Base-by-base conservation (phyloP, 35 echinoderm and acorn worm genomes). In the Ophioderma brevispina region DNA sequence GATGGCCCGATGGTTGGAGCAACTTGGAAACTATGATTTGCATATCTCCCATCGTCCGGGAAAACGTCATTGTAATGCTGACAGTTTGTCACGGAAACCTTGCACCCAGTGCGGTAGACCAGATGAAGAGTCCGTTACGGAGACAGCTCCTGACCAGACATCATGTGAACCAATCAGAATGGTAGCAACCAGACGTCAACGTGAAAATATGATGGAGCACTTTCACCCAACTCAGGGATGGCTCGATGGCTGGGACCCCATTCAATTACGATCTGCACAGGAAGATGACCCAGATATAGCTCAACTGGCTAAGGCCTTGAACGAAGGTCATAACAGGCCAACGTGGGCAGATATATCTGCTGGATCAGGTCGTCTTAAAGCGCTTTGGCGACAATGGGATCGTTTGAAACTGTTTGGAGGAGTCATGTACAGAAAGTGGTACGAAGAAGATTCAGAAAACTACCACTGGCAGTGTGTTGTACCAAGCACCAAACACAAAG, bases 1-100 rank as follows among this genome's bases (percentile, higher is more conserved):
- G 30, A 33, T 87, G 21, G 88, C 88, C 1, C 46, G 88, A 82
- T 89, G 87, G 87, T 37, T 89, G 33, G 76, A 81, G 38, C 25
- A 33, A 35, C 32, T 89, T 14, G 50, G 76, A 28, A 13, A 89
- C 10, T 90, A 82, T 90, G 30, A 81, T 32, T 32, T 90, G n/a
- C 43, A 42, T 32, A 35, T 90, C 13, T 37, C 28, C 0, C 88
- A 90, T 52, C 4, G 79, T 17, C 38, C 78, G 0, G 78, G 88
- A 0, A 84, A 80, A 82, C 1, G 21, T 8, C 78, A 81, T 21
- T 31, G 28, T 34, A 90, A 90, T 39, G 79, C 88, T 4, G 88
- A 90, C 37, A 56, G 40, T 11, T 34, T 81, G 30, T 90, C 88
- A 30, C 37, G 87, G 18, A 39, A 40, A 31, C 87, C 77, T 0